Evolutionary conservation across 2,113 vertebrate genomes (phyloP).

Genomic region (Phalacrocorax pelagicus): DNA sequence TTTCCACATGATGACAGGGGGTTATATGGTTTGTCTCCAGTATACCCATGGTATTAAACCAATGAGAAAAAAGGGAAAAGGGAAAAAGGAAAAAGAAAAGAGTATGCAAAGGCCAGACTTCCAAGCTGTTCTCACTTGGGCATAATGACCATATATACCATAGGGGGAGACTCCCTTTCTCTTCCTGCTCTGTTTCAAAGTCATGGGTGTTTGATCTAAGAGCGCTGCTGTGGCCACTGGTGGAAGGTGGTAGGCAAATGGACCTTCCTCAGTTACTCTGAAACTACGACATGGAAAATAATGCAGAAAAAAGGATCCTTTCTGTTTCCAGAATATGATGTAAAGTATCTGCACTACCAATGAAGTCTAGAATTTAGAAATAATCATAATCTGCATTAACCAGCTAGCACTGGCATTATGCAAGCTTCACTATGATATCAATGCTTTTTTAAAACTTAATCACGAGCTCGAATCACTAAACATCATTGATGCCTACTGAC

Average conservation of each 20-base stretch:
- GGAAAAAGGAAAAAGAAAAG: not conserved
- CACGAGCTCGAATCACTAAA: not conserved
- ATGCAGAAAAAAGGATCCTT: not conserved
- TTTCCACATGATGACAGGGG: not conserved
- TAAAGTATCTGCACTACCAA: not conserved
- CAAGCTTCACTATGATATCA: not conserved
- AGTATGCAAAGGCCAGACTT: not conserved
- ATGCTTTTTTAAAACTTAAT: not conserved
- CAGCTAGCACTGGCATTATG: not conserved
- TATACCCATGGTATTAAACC: not conserved
- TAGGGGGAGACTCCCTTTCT: not conserved
- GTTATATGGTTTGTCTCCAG: not conserved
- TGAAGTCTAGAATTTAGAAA: not conserved
- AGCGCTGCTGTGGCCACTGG: not conserved
- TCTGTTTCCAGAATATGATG: not conserved
- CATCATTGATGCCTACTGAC: not conserved
- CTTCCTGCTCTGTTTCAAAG: not conserved
- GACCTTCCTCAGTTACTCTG: not conserved
- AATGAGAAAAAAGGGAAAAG: not conserved
- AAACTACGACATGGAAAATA: not conserved
- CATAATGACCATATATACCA: not conserved
- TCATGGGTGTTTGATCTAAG: fast-evolving
- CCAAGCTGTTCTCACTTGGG: not conserved
- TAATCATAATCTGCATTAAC: not conserved
- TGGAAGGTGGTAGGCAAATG: not conserved